Conservation (phyloP, 2,113 vertebrate genomes). For the Ctenodactylus gundi region DNA sequence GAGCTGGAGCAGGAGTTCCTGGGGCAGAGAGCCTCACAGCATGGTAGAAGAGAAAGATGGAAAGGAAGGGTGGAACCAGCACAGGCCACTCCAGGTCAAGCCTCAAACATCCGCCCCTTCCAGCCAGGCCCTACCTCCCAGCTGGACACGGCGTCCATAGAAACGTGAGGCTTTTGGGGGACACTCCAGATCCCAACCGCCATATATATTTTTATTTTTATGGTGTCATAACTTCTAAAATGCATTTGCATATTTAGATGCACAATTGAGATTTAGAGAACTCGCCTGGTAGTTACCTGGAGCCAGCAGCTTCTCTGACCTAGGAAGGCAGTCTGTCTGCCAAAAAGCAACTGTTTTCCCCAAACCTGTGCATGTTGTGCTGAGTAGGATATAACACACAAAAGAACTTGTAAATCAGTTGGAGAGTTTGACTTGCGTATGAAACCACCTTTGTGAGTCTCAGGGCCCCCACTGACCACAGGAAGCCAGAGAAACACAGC, state of each 20-base stretch:
- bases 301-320: neutral
- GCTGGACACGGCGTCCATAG: too few relatives aligned
- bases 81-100: too few relatives aligned
- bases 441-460: neutral
- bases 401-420: accelerated
- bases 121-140: too few relatives aligned
- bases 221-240: neutral
- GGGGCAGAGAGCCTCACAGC: too few relatives aligned
- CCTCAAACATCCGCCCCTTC: too few relatives aligned
- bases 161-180: too few relatives aligned
- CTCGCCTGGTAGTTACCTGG: neutral
- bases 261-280: neutral
- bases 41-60: too few relatives aligned
- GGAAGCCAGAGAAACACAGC: neutral
- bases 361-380: neutral
- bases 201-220: neutral
- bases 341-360: neutral
- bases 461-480: accelerated
- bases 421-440: accelerated
- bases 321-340: neutral
- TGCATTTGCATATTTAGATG: neutral
- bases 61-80: too few relatives aligned
- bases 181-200: too few relatives aligned
- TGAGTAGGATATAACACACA: neutral
- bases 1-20: too few relatives aligned